Evolutionary conservation across 53 echinoderm and acorn worm species (phyloP).

Genomic region (Actinopyga echinites): DNA sequence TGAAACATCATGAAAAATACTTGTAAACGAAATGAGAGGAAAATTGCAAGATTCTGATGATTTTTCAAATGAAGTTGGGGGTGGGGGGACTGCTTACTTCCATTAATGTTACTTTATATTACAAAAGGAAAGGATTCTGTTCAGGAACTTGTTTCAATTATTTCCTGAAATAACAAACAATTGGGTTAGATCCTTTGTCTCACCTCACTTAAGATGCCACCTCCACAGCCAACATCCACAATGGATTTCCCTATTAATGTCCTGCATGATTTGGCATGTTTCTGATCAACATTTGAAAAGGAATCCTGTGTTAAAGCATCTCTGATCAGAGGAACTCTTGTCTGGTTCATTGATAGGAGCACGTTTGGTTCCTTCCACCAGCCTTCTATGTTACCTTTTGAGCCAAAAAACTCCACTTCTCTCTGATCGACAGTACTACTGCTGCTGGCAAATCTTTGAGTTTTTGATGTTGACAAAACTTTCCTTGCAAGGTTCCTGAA

Average conservation of each 20-base stretch:
- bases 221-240: conserved; percentile 96
- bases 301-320: conserved; percentile 52
- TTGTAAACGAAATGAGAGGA: too few relatives aligned
- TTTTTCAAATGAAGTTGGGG: too few relatives aligned
- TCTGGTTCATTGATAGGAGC: conserved; percentile 75
- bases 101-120: too few relatives aligned
- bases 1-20: too few relatives aligned
- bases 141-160: too few relatives aligned
- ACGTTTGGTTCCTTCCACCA: conserved; percentile 78
- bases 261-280: background rate
- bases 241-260: conserved; percentile 73
- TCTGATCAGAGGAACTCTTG: conserved; percentile 87
- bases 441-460: background rate
- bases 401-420: conserved; percentile 75
- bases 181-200: background rate
- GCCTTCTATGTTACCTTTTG: conserved; percentile 67
- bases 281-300: background rate
- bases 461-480: background rate
- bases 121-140: too few relatives aligned
- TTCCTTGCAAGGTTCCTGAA: too few relatives aligned
- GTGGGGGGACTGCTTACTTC: too few relatives aligned
- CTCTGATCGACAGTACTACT: conserved; percentile 54
- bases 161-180: background rate
- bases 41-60: too few relatives aligned
- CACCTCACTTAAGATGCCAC: conserved; percentile 90